Evolutionary conservation across 2,888 invertebrate genomes (phyloP), one percentile per base, ranked within the genome.

Genomic region (Epicampocera succincta): DNA sequence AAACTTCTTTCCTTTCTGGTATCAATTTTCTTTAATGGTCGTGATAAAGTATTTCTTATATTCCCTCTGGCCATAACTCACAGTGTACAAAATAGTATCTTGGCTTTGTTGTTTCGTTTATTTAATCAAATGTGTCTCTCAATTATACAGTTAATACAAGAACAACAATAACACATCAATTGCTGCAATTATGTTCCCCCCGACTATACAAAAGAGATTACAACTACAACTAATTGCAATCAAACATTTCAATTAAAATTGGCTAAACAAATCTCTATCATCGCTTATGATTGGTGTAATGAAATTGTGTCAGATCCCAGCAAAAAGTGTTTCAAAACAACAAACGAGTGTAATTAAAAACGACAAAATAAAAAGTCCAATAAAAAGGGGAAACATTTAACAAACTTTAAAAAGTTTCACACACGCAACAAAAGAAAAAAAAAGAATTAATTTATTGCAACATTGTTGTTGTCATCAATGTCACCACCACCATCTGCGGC

Each of bases 241-340:
- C 48, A 33, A 63, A 60, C 40, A 61, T 38, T 61, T 66, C 58
- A 65, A 82, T 82, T 82, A 71, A 75, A 33, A 63, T 75, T 71
- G 33, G 66, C 17, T 13, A 21, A 48, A 68, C 44, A 63, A 40
- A 68, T 76, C 15, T 48, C 17, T 17, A 52, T 44, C 54, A 63
- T 44, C 15, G 0, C 15, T 2, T 15, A 46, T 25, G 50, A 46
- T 21, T 48, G 56, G 11, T 19, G 50, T 61, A 40, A 29, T 61
- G n/a, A 19, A 25, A 65, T 29, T 15, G 17, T 56, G 40, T 12
- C 48, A 25, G 40, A 65, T 44, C 19, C 15, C 13, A 29, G 13
- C 44, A 63, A 58, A 48, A 40, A 46, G 21, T 58, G 48, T 25
- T 48, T 17, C n/a, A 65, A 56, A 25, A 25, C 44, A 63, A 33